Conservation (phyloP, 2,113 vertebrate species). For the Procapra przewalskii region DNA sequence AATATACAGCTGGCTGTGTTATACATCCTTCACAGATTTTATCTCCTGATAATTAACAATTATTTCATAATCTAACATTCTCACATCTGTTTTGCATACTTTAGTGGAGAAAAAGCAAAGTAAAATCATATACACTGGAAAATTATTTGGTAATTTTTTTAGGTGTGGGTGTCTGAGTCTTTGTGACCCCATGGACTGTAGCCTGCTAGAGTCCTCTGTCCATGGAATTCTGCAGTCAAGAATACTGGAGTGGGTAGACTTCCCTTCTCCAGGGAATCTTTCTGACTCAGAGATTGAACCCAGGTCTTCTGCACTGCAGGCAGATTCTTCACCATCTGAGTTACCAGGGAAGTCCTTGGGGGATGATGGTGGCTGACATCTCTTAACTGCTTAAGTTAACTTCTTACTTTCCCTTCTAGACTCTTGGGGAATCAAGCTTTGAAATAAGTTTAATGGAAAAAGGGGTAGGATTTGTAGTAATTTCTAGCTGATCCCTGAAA, state of each 20-base stretch:
- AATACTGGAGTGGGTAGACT: neutral
- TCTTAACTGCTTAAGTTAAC: neutral
- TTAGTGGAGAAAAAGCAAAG: neutral
- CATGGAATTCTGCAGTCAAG: neutral
- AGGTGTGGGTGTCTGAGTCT: neutral
- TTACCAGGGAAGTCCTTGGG: neutral
- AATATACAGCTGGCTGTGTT: neutral
- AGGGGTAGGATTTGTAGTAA: neutral
- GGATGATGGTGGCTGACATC: neutral
- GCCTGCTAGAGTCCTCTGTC: neutral
- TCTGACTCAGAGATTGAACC: neutral
- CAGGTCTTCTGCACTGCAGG: neutral
- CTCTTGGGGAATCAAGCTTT: neutral
- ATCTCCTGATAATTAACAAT: neutral
- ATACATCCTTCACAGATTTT: neutral
- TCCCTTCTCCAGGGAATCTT: neutral
- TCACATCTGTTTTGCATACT: neutral
- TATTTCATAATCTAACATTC: neutral
- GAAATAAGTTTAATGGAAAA: slow-evolving; percentile 5
- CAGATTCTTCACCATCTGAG: neutral
- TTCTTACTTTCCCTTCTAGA: neutral
- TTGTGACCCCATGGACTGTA: neutral
- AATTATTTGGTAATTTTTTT: neutral
- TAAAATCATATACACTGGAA: neutral
- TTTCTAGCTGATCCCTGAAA: neutral